Evolutionary conservation across 2,888 invertebrate species (phyloP), one percentile per base, ranked within the genome.

Genomic region (Beris morrisii): DNA sequence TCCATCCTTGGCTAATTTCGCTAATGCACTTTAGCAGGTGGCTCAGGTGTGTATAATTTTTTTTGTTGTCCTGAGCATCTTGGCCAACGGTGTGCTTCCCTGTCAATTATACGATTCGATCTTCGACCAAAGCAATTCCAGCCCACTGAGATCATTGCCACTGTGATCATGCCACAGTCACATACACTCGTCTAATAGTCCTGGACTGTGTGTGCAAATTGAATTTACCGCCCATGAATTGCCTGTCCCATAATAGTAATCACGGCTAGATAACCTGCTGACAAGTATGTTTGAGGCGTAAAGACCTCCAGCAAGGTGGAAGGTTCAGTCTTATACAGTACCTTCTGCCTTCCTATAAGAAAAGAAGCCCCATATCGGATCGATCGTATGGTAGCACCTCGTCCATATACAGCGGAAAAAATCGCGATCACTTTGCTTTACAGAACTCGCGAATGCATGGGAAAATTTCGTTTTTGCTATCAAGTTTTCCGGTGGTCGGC

Each of bases 1-100:
- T 64, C 64, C 57, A 64, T 65, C 30, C 46, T 43, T 57, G 67
- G 64, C 64, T 67, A 67, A 67, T 67, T 67, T 67, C 55, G 67
- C 67, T 67, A 67, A 67, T 67, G 64, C 59, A 45, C 22, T 59
- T 55, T 38, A 59, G 67, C 67, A 67, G 67, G 67, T 67, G 67
- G 63, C 46, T 15, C 6, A 30, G n/a, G 31, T 38, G 38, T 38
- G 38, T 38, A n/a, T n/a, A 38, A 9, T 38, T 38, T 5, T 5
- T 46, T 48, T 46, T n/a, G 15, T 59, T 11, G 30, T 59, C 58
- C 46, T 48, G 13, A 48, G n/a, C 28, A 46, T 6, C 11, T 31
- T 48, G 58, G 12, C 30, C 28, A 22, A 22, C 22, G 22, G 48
- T 46, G 13, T 6, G 9, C 31, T n/a, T 7, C 43, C 43, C 4